Base-by-base conservation (phyloP, 1,140 invertebrate species). In the Nebria ingens region DNA sequence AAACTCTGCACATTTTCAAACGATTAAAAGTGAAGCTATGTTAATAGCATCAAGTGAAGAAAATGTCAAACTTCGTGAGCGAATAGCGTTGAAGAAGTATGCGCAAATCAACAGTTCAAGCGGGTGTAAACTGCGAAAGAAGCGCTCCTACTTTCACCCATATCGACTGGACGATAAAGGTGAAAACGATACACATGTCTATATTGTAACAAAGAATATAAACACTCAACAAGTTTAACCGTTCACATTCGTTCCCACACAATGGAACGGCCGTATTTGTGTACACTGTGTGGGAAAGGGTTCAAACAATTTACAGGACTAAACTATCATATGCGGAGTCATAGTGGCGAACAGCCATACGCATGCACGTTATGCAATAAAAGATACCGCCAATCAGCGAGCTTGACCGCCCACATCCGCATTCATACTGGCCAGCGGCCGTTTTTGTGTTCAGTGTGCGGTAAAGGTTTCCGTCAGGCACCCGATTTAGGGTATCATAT, bases 291-390 rank as follows among this genome's bases (percentile, higher is more conserved):
- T 62, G 73, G 75, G 51, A 77, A 78, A 61, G 76, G 78, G 21
- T 84, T 84, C 66, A 84, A 82, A 59, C 81, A 83, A 62, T 83
- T 64, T 58, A 61, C 65, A 42, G 61, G 62, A 22, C 53, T 90
- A 1, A 87, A 86, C 63, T 87, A 87, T 53, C 86, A 89, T 58
- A 76, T 79, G 57, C 72, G 82, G 29, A 79, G 76, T 38, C 86
- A 89, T 60, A 85, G 82, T 17, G 81, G 80, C 29, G 73, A 71
- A 58, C 87, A 87, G 66, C 84, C 85, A n/a, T 73, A 71, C 38
- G 62, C 61, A 57, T 75, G 72, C 59, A 69, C 73, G 63, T 54
- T 74, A 49, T 73, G 71, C 69, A 77, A 77, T 49, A 89, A 89
- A 68, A 70, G 79, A 13, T 87, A 86, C 70, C 61, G 57, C 25